phyloP scores from a whole-genome alignment of 2,113 vertebrate species.

The Phasianus colchicus region DNA sequence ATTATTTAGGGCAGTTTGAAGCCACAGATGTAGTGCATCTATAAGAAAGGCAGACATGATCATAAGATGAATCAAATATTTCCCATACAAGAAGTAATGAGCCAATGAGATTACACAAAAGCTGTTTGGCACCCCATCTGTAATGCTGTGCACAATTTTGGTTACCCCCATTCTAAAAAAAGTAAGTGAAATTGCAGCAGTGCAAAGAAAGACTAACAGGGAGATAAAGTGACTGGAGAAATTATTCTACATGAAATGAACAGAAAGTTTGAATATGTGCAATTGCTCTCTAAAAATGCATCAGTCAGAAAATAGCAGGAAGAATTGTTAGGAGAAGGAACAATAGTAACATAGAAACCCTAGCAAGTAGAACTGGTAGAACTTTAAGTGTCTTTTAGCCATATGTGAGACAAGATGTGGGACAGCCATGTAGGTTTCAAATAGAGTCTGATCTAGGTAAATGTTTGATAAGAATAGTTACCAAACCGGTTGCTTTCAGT shows the following conservation, averaged over 20 bases:
- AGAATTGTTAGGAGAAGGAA: not conserved
- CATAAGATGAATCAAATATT: not conserved
- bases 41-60: not conserved
- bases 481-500: not conserved
- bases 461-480: not conserved
- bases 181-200: not conserved
- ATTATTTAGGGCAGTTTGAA: not conserved
- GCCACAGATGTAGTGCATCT: not conserved
- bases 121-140: not conserved
- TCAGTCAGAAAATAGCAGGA: not conserved
- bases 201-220: not conserved
- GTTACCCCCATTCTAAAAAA: not conserved
- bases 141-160: not conserved
- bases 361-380: not conserved
- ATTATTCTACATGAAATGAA: not conserved
- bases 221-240: not conserved
- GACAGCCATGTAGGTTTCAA: not conserved
- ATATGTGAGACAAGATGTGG: not conserved
- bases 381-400: not conserved
- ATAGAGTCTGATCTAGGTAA: not conserved
- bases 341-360: not conserved
- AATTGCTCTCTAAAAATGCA: not conserved
- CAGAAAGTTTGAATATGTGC: not conserved
- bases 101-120: not conserved
- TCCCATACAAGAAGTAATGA: not conserved